phyloP scores from a whole-genome alignment of 2,113 vertebrate genomes.

The Pomatostomus ruficeps region DNA sequence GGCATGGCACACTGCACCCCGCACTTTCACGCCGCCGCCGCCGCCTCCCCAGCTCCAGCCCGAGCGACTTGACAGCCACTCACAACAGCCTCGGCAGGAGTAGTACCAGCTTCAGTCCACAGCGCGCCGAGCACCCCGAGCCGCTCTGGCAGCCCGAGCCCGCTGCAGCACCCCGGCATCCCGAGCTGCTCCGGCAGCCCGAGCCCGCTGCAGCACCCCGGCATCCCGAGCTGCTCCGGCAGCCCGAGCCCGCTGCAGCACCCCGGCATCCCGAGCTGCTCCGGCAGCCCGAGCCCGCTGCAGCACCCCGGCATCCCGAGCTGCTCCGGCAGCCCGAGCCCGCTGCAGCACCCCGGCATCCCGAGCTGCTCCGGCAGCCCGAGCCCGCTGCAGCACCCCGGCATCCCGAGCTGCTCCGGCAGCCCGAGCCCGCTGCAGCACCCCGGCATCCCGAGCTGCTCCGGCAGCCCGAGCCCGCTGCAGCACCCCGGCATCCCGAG shows the following conservation, averaged over 20 bases:
- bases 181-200: too few relatives aligned
- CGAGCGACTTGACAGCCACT: neutral
- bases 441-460: neutral
- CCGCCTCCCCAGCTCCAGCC: neutral
- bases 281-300: too few relatives aligned
- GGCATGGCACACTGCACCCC: neutral
- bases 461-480: too few relatives aligned
- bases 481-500: neutral
- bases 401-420: neutral
- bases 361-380: too few relatives aligned
- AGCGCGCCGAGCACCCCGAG: neutral
- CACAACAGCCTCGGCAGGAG: neutral
- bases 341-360: neutral
- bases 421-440: neutral
- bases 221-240: neutral
- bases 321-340: neutral
- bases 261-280: too few relatives aligned
- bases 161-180: neutral
- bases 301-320: too few relatives aligned
- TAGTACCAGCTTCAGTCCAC: neutral
- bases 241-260: too few relatives aligned
- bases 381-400: neutral
- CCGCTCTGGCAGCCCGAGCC: neutral
- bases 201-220: neutral
- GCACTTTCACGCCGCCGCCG: neutral